These are phyloP conservation scores for Drosophila pruinosa DNA, from an alignment of 1,140 invertebrate genomes.

Conservation along the genomic window DNA sequence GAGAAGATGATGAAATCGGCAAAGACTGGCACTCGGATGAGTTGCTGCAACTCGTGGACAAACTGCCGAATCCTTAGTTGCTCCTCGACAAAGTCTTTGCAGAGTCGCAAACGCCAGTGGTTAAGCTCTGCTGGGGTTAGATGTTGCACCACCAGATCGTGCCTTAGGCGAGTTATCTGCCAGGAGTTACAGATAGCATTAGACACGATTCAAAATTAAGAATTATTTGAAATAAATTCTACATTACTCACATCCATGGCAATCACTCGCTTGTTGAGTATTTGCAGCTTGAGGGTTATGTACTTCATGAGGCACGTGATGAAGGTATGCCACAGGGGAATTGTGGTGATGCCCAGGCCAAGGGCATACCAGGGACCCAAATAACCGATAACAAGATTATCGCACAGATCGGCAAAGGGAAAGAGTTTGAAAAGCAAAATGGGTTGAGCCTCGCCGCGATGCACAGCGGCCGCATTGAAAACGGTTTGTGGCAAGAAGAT, in stretches of 20 bases:
- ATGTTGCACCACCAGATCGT: not conserved
- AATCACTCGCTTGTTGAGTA: conserved; percentile 48
- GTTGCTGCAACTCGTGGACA: conserved; percentile 45
- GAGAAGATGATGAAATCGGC: conserved; percentile 72
- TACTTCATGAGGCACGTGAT: conserved; percentile 73
- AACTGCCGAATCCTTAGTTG: conserved; percentile 52
- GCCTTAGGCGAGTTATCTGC: conserved; percentile 37
- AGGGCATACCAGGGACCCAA: conserved; percentile 64
- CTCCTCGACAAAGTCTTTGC: conserved; percentile 51
- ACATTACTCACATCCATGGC: conserved; percentile 57
- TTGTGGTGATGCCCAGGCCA: conserved; percentile 56
- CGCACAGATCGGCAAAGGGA: conserved; percentile 65
- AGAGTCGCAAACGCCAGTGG: conserved; percentile 51
- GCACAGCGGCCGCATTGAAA: conserved; percentile 54
- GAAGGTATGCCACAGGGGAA: conserved; percentile 78
- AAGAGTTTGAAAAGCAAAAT: conserved; percentile 65
- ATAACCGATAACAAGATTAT: conserved; percentile 64
- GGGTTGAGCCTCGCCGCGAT: conserved; percentile 48
- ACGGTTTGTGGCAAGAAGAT: conserved; percentile 60
- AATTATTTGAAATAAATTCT: not conserved
- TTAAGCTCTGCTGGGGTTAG: conserved; percentile 14
- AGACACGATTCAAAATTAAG: no score
- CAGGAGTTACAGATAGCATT: no score
- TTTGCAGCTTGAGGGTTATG: conserved; percentile 52
- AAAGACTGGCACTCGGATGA: conserved; percentile 64